Evolutionary conservation across 2,888 invertebrate species (phyloP).

Genomic region (Zhuqinia jingwanae): DNA sequence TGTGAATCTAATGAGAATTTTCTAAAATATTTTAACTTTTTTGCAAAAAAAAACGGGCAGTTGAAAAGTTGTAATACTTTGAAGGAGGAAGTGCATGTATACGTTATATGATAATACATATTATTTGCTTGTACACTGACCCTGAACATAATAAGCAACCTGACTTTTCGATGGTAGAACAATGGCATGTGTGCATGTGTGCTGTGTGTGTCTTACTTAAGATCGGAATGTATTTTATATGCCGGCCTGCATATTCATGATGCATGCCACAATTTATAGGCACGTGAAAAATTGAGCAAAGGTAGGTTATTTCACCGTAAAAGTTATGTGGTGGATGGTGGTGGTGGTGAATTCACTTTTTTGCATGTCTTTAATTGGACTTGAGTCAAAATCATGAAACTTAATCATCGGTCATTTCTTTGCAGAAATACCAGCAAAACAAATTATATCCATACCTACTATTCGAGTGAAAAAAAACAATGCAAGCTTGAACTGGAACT

Average conservation of each 20-base stretch:
- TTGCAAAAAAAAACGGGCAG: no score
- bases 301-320: neutral
- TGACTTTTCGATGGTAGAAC: neutral
- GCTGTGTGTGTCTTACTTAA: neutral
- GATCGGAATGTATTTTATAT: neutral
- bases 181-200: neutral
- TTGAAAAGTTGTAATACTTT: no score
- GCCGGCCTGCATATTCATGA: neutral
- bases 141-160: neutral
- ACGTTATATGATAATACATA: no score
- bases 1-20: no score
- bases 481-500: no score
- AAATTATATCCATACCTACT: neutral
- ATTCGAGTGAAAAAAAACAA: neutral
- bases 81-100: neutral
- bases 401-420: slow-evolving; percentile 2
- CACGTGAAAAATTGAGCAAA: neutral
- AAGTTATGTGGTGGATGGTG: neutral
- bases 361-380: slow-evolving; percentile 31
- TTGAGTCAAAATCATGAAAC: slow-evolving; percentile 24
- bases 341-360: neutral
- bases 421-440: neutral
- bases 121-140: neutral
- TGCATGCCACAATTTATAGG: neutral
- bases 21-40: no score